phyloP scores from a whole-genome alignment of 92 coral and sea anemone genomes.

The Parazoanthus atlanticus region DNA sequence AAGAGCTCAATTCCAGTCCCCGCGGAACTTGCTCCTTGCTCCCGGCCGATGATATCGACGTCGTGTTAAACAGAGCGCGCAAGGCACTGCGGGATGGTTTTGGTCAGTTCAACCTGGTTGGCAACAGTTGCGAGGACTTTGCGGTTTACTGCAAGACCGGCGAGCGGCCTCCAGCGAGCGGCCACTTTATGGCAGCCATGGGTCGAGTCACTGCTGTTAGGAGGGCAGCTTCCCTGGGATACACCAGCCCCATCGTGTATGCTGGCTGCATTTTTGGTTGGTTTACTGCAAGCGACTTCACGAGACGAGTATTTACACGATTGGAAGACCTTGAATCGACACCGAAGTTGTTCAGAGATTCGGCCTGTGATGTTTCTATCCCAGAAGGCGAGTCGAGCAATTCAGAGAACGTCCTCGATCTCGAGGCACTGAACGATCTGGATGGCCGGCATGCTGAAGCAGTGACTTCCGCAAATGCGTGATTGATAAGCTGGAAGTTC shows the following conservation, averaged over 20 bases:
- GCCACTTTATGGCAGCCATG: slow-evolving; percentile 89
- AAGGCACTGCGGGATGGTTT: slow-evolving; percentile 81
- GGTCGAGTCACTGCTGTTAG: slow-evolving; percentile 84
- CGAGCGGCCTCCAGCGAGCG: slow-evolving; percentile 83
- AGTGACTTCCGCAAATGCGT: not conserved
- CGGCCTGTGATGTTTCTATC: slow-evolving; percentile 15
- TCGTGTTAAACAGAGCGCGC: slow-evolving; percentile 74
- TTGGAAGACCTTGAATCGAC: slow-evolving; percentile 8
- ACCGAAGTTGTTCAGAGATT: slow-evolving; percentile 38
- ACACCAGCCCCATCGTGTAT: slow-evolving; percentile 89
- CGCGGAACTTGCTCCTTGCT: slow-evolving; percentile 81
- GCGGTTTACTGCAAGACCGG: slow-evolving; percentile 95
- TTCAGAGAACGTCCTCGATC: not conserved
- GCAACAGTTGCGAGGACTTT: slow-evolving; percentile 96
- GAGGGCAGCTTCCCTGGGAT: slow-evolving; percentile 84
- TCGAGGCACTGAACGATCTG: not conserved
- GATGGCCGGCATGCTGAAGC: not conserved
- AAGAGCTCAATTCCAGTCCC: slow-evolving; percentile 60
- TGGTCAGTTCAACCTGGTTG: slow-evolving; percentile 91
- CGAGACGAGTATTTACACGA: slow-evolving; percentile 11
- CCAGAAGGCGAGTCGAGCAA: not conserved
- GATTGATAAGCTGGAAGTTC: not conserved
- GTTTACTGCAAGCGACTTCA: slow-evolving; percentile 83
- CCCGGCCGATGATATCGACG: slow-evolving; percentile 64
- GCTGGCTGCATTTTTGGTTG: slow-evolving; percentile 94